Evolutionary conservation across 2,888 invertebrate species (phyloP).

Genomic region (Glaucopsyche alexis): DNA sequence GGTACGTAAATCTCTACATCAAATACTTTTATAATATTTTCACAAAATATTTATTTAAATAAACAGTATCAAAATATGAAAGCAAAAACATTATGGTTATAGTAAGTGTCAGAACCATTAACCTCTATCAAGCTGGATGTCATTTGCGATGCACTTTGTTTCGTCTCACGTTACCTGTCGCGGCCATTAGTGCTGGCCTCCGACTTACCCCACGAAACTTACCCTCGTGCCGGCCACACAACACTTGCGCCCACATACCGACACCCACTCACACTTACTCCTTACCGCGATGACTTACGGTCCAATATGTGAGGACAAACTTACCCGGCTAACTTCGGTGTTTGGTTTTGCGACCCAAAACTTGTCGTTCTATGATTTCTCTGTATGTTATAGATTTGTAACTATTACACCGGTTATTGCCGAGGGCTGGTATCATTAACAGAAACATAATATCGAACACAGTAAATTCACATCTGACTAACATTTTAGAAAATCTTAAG

Average conservation of each 20-base stretch:
- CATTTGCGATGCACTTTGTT: constrained; percentile 72
- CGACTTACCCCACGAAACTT: constrained; percentile 61
- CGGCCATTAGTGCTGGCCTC: constrained; percentile 64
- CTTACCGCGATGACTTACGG: constrained; percentile 8
- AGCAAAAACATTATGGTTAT: constrained; percentile 34
- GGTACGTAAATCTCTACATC: too few species aligned
- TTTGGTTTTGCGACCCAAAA: constrained; percentile 61
- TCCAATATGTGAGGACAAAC: constrained; percentile 36
- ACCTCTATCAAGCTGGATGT: constrained; percentile 51
- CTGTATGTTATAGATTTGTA: constrained; percentile 43
- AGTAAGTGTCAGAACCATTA: constrained; percentile 47
- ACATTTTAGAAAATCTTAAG: too few species aligned
- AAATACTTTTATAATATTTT: neutral
- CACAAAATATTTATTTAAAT: neutral
- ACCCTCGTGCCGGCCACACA: constrained; percentile 55
- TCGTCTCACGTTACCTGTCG: constrained; percentile 75
- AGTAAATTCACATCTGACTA: neutral
- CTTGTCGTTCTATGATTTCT: constrained; percentile 74
- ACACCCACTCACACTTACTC: neutral
- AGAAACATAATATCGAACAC: constrained; percentile 40
- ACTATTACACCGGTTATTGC: constrained; percentile 38
- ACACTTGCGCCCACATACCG: constrained; percentile 44
- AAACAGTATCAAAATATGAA: neutral
- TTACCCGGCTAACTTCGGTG: constrained; percentile 40
- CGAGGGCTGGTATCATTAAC: constrained; percentile 39